Conservation (phyloP, 2,113 vertebrate genomes). For the Stigmatopora nigra region DNA sequence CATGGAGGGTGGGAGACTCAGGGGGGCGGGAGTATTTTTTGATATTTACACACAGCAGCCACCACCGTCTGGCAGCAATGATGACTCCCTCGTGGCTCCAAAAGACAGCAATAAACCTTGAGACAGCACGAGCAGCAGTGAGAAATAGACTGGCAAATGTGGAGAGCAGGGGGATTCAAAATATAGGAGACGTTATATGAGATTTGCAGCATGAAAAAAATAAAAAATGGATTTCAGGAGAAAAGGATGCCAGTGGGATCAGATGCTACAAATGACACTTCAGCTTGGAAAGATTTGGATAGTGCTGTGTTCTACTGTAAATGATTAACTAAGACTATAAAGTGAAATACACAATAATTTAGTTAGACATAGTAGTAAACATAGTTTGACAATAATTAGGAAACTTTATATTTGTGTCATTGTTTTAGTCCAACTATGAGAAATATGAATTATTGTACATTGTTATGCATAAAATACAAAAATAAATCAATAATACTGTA, state of each 20-base stretch:
- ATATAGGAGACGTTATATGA: slow-evolving; percentile 27
- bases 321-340: neutral
- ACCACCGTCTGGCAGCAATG: slow-evolving; percentile 45
- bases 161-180: slow-evolving; percentile 25
- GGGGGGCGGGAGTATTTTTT: slow-evolving; percentile 32
- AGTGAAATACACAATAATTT: too few relatives aligned
- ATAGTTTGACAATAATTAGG: too few relatives aligned
- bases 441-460: too few relatives aligned
- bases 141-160: slow-evolving; percentile 25
- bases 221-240: neutral
- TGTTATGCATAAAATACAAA: neutral
- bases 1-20: slow-evolving; percentile 5
- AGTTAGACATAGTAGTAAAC: too few relatives aligned
- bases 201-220: slow-evolving; percentile 18
- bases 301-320: neutral
- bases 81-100: slow-evolving; percentile 53
- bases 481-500: neutral
- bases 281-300: neutral
- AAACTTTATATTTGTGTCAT: too few relatives aligned
- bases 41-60: slow-evolving; percentile 63
- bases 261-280: neutral
- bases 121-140: slow-evolving; percentile 22
- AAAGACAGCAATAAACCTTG: slow-evolving; percentile 52
- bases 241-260: neutral
- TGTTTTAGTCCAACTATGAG: too few relatives aligned